Evolutionary conservation across 1,140 invertebrate genomes (phyloP).

Genomic region (Armadillidium nasatum): DNA sequence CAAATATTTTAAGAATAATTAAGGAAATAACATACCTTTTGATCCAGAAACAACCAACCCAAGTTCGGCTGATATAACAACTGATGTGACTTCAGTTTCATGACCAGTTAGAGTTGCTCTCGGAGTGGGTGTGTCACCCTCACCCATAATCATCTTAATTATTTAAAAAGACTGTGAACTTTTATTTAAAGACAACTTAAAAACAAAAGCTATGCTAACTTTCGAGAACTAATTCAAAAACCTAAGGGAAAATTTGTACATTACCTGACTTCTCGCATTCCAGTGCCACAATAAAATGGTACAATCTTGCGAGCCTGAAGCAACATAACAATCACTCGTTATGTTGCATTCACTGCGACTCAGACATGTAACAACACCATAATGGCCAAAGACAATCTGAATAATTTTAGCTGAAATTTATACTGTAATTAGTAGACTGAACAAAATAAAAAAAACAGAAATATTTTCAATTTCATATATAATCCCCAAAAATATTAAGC

Average conservation of each 20-base stretch:
- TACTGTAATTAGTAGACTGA: no score
- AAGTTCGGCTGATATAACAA: slow-evolving; percentile 94
- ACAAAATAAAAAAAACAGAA: no score
- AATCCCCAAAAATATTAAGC: background rate
- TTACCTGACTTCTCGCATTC: slow-evolving; percentile 90
- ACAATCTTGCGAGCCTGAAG: slow-evolving; percentile 94
- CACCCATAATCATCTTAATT: slow-evolving; percentile 68
- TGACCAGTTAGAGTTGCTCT: slow-evolving; percentile 94
- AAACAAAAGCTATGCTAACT: no score
- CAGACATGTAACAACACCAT: slow-evolving; percentile 95
- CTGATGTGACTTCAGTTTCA: slow-evolving; percentile 86
- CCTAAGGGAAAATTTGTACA: no score
- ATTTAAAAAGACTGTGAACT: background rate
- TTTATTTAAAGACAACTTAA: background rate
- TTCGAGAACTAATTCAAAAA: no score
- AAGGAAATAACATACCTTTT: slow-evolving; percentile 59
- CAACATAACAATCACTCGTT: slow-evolving; percentile 96
- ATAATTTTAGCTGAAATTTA: slow-evolving; percentile 79
- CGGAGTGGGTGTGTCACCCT: slow-evolving; percentile 89
- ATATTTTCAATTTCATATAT: no score
- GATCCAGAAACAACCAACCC: slow-evolving; percentile 95
- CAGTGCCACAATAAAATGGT: slow-evolving; percentile 98
- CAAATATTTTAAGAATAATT: no score
- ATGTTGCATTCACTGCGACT: slow-evolving; percentile 96
- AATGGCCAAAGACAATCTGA: slow-evolving; percentile 98